Evolutionary conservation across 2,888 invertebrate genomes (phyloP).

Genomic region (Brenthis daphne): DNA sequence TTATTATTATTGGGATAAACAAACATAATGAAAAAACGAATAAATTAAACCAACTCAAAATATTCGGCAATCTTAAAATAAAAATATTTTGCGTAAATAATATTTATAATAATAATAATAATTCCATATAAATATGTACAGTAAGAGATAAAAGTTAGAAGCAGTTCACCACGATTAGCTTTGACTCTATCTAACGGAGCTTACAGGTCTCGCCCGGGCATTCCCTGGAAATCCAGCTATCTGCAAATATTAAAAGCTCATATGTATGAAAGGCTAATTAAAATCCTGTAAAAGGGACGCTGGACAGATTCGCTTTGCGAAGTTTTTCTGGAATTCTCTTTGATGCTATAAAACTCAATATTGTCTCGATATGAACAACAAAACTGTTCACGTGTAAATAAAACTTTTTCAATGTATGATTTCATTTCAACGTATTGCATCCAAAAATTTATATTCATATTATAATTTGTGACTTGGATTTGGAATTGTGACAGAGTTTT

Average conservation of each 20-base stretch:
- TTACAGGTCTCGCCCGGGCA: constrained; percentile 15
- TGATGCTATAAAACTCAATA: constrained; percentile 29
- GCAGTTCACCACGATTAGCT: neutral
- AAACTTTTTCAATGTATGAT: constrained; percentile 14
- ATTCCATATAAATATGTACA: constrained; percentile 1
- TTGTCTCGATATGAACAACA: constrained; percentile 24
- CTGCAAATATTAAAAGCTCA: constrained; percentile 21
- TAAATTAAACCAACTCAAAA: too few relatives aligned
- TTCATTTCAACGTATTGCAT: neutral
- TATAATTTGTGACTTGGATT: too few relatives aligned
- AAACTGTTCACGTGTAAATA: constrained; percentile 22
- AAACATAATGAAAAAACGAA: too few relatives aligned
- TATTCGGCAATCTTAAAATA: too few relatives aligned
- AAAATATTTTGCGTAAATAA: too few relatives aligned
- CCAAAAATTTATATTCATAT: neutral
- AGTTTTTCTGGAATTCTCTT: constrained; percentile 32
- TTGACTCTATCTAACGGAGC: neutral
- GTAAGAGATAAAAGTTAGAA: neutral
- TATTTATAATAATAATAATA: too few relatives aligned
- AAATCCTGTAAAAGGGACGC: constrained; percentile 31
- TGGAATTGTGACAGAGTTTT: too few relatives aligned
- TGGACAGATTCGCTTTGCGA: constrained; percentile 20
- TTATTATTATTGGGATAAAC: too few relatives aligned
- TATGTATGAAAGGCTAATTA: constrained; percentile 28
- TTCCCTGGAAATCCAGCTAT: constrained; percentile 19